Conservation (phyloP, 2,113 vertebrate genomes). For the Gambusia affinis region DNA sequence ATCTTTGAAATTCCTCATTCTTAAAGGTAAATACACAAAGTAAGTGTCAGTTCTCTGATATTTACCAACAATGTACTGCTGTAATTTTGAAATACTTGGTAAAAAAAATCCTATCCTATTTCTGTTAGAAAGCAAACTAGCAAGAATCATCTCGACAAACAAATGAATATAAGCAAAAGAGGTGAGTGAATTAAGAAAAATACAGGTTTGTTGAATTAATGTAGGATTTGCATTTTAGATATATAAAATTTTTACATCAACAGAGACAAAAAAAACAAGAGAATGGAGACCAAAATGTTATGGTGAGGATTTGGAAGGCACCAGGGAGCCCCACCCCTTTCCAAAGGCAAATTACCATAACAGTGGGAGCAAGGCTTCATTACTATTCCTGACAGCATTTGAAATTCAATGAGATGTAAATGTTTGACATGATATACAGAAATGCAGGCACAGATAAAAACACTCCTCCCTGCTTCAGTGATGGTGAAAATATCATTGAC, state of each 20-base stretch:
- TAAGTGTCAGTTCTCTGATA: slow-evolving; percentile 10
- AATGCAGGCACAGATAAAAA: slow-evolving; percentile 75
- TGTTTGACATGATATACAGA: slow-evolving; percentile 82
- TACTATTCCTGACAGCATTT: slow-evolving; percentile 83
- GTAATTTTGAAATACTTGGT: neutral
- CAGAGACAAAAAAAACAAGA: slow-evolving; percentile 14
- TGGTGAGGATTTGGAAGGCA: slow-evolving; percentile 59
- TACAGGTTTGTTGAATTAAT: neutral
- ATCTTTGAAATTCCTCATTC: slow-evolving; percentile 87
- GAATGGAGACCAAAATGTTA: slow-evolving; percentile 59
- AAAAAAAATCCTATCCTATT: neutral
- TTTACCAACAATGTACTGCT: neutral
- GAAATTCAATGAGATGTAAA: slow-evolving; percentile 88
- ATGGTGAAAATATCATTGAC: slow-evolving; percentile 79
- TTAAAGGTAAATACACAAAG: slow-evolving; percentile 61
- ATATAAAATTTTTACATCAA: slow-evolving; percentile 2
- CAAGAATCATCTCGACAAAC: neutral
- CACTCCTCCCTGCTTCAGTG: slow-evolving; percentile 72
- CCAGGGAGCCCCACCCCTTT: slow-evolving; percentile 41
- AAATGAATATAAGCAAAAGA: neutral
- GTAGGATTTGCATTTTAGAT: neutral
- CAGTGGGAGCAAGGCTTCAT: slow-evolving; percentile 82
- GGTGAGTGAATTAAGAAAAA: neutral
- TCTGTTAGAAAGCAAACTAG: neutral
- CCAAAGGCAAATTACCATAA: slow-evolving; percentile 79